Evolutionary conservation across 2,888 invertebrate species (phyloP), one percentile per base, ranked within the genome.

Genomic region (Hecatera dysodea): DNA sequence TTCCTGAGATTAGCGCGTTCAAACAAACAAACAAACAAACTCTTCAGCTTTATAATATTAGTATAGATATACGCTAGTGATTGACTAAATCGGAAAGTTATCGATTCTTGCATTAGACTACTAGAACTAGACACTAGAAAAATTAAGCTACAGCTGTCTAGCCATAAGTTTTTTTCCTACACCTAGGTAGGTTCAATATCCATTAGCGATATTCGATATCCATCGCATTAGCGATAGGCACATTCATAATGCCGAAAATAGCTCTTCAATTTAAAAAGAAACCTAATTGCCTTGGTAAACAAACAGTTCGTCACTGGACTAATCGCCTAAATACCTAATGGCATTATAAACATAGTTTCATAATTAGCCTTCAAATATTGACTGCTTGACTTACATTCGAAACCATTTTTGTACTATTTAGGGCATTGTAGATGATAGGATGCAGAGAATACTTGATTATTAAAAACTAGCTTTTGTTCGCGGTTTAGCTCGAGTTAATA

Each of bases 311-410:
- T 63, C 0, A 27, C 39, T 17, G 27, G 9, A 52, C 29, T 48
- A 46, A 55, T 69, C 48, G 24, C 17, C 53, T 33, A 57, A 33
- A 55, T 36, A 66, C 8, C n/a, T 61, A 56, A 57, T 50, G 27
- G 29, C 9, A 57, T 44, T 42, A 17, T 46, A 15, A 70, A 55
- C 39, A 55, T 53, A 22, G 39, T 55, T 53, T 19, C 24, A 33
- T 15, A 62, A 55, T 72, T 52, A 55, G 55, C 36, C 24, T 55
- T 67, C 17, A 61, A 65, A 66, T 56, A 68, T 62, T 62, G 27
- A 55, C 29, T 44, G n/a, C 8, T 19, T 44, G 44, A 44, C 44
- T 8, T 8, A 60, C 42, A 53, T 67, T 59, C 12, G 2, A 29
- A 59, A 11, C 17, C 22, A 44, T 39, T 19, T n/a, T 50, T 52